phyloP scores from a whole-genome alignment of 2,113 vertebrate species.

The Scophthalmus maximus region DNA sequence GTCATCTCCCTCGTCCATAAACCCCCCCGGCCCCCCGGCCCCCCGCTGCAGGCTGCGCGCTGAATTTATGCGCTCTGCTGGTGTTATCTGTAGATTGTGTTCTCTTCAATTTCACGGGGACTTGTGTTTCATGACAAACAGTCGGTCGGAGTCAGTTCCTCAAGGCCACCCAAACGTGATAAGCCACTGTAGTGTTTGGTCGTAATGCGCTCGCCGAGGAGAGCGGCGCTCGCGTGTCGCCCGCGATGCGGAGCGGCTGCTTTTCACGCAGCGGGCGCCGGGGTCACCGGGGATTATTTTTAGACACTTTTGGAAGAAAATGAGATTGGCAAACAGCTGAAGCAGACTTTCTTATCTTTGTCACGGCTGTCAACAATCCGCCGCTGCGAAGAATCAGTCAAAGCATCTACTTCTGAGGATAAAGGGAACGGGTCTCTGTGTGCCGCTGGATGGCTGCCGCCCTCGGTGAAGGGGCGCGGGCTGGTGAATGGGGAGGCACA shows the following conservation, averaged over 20 bases:
- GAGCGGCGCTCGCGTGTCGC: neutral
- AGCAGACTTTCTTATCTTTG: neutral
- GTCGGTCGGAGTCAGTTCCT: constrained; percentile 35
- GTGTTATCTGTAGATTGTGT: constrained; percentile 62
- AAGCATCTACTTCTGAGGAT: constrained; percentile 51
- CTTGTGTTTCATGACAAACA: constrained; percentile 64
- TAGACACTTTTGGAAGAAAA: neutral
- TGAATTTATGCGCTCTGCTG: constrained; percentile 50
- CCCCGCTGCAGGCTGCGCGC: constrained; percentile 11
- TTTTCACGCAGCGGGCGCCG: neutral
- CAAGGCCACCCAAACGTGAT: constrained; percentile 38
- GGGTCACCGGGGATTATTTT: constrained; percentile 51
- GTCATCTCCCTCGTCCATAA: constrained; percentile 61
- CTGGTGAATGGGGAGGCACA: constrained; percentile 40
- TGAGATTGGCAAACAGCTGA: constrained; percentile 2
- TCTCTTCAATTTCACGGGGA: constrained; percentile 64
- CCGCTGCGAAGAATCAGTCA: constrained; percentile 13
- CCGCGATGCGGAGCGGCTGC: neutral
- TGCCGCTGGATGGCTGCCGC: constrained; percentile 49
- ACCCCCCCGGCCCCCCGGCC: constrained; percentile 58
- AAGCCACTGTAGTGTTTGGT: constrained; percentile 19
- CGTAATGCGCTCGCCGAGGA: constrained; percentile 2
- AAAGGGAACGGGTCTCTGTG: constrained; percentile 26
- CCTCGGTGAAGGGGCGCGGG: constrained; percentile 10
- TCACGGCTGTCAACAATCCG: constrained; percentile 8